Conservation (phyloP, 2,113 vertebrate species). For the Laticauda colubrina region DNA sequence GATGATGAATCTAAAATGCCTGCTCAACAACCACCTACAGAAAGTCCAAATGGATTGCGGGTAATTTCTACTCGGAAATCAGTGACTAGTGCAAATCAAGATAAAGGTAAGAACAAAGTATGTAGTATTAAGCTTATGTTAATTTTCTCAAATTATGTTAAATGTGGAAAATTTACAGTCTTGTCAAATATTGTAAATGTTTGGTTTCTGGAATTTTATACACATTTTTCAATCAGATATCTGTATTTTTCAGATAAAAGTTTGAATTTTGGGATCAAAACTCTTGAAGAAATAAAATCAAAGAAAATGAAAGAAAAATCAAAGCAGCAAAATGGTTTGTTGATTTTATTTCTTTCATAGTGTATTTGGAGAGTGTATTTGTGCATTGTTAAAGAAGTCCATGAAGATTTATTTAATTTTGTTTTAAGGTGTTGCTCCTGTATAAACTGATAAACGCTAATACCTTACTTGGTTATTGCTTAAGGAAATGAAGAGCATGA, state of each 20-base stretch:
- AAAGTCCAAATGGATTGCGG: constrained; percentile 69
- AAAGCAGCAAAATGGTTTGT: constrained; percentile 78
- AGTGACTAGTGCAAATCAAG: constrained; percentile 63
- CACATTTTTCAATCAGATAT: neutral
- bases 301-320: constrained; percentile 87
- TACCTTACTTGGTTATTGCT: neutral
- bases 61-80: constrained; percentile 75
- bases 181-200: neutral
- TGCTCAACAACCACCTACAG: constrained; percentile 55
- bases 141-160: neutral
- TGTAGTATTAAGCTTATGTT: neutral
- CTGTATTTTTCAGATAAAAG: constrained; percentile 70
- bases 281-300: constrained; percentile 88
- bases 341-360: neutral
- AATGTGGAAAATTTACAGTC: neutral
- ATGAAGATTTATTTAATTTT: neutral
- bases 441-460: neutral
- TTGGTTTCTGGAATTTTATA: neutral
- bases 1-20: constrained; percentile 82
- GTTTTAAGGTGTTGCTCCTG: neutral
- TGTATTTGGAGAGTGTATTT: neutral
- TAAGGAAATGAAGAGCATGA: neutral
- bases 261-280: constrained; percentile 90
- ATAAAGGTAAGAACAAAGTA: constrained; percentile 55
- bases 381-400: neutral